Evolutionary conservation across 2,113 vertebrate species (phyloP).

Genomic region (Nycticorax nycticorax): DNA sequence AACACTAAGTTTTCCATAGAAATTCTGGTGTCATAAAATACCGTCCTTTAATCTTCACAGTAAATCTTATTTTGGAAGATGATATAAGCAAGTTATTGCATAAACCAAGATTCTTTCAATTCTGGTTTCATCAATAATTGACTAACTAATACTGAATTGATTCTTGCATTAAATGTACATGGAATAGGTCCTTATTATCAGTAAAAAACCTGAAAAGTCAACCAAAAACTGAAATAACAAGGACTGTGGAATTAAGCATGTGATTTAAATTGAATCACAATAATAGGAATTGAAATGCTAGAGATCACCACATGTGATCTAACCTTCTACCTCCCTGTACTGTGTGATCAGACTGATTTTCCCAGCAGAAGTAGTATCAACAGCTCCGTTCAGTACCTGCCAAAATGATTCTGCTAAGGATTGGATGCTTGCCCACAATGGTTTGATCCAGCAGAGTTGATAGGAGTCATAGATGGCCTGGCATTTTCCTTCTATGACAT

Average conservation of each 20-base stretch:
- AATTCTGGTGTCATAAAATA: constrained; percentile 14
- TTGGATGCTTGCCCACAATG: not conserved
- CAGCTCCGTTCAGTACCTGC: not conserved
- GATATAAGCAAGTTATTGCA: not conserved
- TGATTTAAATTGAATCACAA: constrained; percentile 16
- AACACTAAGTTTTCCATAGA: not conserved
- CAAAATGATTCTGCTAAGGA: not conserved
- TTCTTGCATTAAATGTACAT: constrained; percentile 2
- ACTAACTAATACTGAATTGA: constrained; percentile 2
- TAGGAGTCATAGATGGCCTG: not conserved
- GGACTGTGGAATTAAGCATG: not conserved
- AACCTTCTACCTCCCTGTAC: not conserved
- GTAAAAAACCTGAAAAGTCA: not conserved
- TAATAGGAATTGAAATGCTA: not conserved
- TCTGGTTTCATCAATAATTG: not conserved
- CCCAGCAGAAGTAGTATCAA: not conserved
- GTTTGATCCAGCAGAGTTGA: not conserved
- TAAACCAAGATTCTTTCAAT: constrained; percentile 28
- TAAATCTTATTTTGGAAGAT: constrained; percentile 15
- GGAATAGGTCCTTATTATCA: not conserved
- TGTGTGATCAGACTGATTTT: not conserved
- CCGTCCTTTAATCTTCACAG: not conserved
- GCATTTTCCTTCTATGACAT: not conserved
- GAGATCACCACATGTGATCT: not conserved
- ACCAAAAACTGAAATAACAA: constrained; percentile 2